A percentile compares a stretch with the other conserved stretches of the same genome.
Evolutionary conservation across 2,888 invertebrate species (phyloP).

Genomic region (Cantharis lateralis): DNA sequence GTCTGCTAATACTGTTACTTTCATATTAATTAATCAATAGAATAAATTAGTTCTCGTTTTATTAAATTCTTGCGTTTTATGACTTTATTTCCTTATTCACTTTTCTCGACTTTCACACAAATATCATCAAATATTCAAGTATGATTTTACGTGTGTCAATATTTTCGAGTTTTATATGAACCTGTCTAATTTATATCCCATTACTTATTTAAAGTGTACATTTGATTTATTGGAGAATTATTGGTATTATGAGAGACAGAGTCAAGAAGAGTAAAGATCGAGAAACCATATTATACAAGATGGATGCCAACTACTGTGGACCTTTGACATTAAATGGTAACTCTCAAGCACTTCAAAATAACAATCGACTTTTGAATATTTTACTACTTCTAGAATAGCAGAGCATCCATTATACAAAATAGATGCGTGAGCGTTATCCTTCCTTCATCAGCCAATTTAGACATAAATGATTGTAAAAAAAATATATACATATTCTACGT

Average conservation of each 20-base stretch:
- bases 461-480: neutral
- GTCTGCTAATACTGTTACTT: neutral
- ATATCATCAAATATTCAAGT: neutral
- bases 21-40: neutral
- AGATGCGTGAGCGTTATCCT: neutral
- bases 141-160: neutral
- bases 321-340: neutral
- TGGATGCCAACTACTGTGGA: neutral
- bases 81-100: neutral
- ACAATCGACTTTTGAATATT: neutral
- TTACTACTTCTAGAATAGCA: neutral
- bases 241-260: neutral
- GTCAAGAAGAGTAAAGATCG: neutral
- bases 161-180: neutral
- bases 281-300: neutral
- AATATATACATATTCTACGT: neutral
- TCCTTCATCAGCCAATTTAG: neutral
- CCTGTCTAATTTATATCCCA: neutral
- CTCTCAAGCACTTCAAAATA: neutral
- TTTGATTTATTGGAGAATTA: neutral
- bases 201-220: neutral
- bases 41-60: neutral
- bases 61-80: neutral
- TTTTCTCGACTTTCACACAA: neutral
- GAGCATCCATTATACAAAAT: neutral